Evolutionary conservation across 2,888 invertebrate genomes (phyloP).

Genomic region (Eupeodes luniger): DNA sequence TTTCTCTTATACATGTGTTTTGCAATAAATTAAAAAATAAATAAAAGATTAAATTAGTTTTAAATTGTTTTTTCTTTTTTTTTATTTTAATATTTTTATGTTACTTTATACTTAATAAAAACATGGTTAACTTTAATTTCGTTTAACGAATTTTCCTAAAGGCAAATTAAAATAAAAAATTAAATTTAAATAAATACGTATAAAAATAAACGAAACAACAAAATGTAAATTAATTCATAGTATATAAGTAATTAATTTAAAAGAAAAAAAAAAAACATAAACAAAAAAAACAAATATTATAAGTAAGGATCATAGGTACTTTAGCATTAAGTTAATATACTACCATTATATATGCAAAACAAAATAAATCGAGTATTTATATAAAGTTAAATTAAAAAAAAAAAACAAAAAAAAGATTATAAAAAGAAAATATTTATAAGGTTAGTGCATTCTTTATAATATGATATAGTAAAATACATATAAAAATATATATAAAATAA

Average conservation of each 20-base stretch:
- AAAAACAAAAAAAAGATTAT: constrained; percentile 26
- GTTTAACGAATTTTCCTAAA: constrained; percentile 74
- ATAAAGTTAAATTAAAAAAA: constrained; percentile 37
- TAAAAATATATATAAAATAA: constrained; percentile 71
- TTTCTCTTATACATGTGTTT: constrained; percentile 48
- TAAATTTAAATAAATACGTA: constrained; percentile 34
- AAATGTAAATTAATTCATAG: constrained; percentile 35
- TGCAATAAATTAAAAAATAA: constrained; percentile 62
- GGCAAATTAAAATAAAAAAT: constrained; percentile 63
- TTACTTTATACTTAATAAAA: constrained; percentile 20
- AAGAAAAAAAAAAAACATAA: neutral
- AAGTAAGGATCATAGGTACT: constrained; percentile 37
- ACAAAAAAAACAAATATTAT: constrained; percentile 30
- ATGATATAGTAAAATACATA: constrained; percentile 70
- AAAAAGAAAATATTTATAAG: constrained; percentile 80
- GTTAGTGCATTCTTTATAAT: constrained; percentile 83
- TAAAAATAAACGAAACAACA: constrained; percentile 35
- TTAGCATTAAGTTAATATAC: constrained; percentile 61
- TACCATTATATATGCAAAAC: constrained; percentile 46
- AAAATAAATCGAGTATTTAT: constrained; percentile 63
- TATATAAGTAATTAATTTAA: constrained; percentile 51
- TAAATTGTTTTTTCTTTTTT: constrained; percentile 75
- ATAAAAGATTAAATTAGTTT: constrained; percentile 62
- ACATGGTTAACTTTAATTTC: constrained; percentile 73
- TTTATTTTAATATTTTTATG: constrained; percentile 51